These are phyloP conservation scores for Diabrotica virgifera DNA, from an alignment of 1,140 invertebrate genomes.

Conservation along the genomic window DNA sequence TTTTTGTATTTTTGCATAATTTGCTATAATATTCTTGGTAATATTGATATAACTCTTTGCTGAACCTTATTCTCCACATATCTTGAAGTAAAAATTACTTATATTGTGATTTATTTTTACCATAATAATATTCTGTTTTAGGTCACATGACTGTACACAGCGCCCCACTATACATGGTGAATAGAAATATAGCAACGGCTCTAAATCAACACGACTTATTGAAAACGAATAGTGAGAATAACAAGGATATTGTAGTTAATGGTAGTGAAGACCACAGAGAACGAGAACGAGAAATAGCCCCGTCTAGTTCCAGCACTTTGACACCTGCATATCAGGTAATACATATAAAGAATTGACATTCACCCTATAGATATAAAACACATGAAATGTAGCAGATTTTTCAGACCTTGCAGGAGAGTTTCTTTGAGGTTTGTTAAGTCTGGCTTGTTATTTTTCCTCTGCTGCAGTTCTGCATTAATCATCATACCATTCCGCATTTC, in stretches of 20 bases:
- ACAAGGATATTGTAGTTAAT: conserved; percentile 25
- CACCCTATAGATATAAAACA: too few species aligned
- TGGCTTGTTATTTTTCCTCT: too few species aligned
- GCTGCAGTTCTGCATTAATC: too few species aligned
- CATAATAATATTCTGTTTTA: neutral
- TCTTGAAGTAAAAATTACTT: conserved; percentile 22
- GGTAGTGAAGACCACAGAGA: conserved; percentile 13
- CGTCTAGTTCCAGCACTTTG: conserved; percentile 9
- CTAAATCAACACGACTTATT: conserved; percentile 54
- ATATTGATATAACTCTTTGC: too few species aligned
- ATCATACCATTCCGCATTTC: too few species aligned
- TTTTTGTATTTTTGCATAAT: too few species aligned
- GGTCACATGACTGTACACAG: conserved; percentile 62
- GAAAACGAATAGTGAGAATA: conserved; percentile 34
- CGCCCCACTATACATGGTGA: conserved; percentile 62
- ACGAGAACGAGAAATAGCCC: conserved; percentile 25
- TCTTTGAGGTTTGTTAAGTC: too few species aligned
- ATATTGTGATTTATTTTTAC: neutral
- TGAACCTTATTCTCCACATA: too few species aligned
- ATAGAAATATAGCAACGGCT: conserved; percentile 62
- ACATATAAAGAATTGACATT: neutral
- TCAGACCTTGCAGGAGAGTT: too few species aligned
- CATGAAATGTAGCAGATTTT: too few species aligned
- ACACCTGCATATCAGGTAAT: conserved; percentile 35
- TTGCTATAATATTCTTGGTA: too few species aligned